phyloP scores from a whole-genome alignment of 92 coral and sea anemone genomes.

The Paramuricea clavata region DNA sequence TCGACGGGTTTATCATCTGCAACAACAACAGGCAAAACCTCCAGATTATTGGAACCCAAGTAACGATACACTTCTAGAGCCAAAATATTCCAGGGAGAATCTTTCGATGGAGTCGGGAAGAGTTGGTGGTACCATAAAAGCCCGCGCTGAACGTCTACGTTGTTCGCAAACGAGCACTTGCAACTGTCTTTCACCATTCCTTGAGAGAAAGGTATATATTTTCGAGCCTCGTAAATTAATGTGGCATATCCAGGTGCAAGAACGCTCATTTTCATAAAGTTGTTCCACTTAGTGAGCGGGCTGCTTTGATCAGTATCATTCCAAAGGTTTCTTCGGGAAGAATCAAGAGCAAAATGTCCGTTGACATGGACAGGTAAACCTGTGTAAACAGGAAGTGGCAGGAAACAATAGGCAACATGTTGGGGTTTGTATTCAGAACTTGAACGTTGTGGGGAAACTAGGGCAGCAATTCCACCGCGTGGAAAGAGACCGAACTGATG shows the following conservation, averaged over 20 bases:
- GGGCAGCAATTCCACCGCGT: conserved; percentile 47
- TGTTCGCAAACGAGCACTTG: not conserved
- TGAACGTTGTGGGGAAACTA: not conserved
- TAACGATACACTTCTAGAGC: conserved; percentile 7
- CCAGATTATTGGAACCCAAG: not conserved
- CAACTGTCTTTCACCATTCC: not conserved
- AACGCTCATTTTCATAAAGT: conserved; percentile 27
- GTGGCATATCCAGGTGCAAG: conserved; percentile 48
- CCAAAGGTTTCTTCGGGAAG: conserved; percentile 40
- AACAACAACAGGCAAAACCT: conserved; percentile 42
- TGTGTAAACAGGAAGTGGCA: conserved; percentile 47
- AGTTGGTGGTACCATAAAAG: conserved; percentile 45
- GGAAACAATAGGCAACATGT: conserved; percentile 47
- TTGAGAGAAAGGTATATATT: conserved; percentile 11
- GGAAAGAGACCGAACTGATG: conserved; percentile 1
- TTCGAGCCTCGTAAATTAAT: conserved; percentile 35
- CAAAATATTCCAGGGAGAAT: conserved; percentile 6
- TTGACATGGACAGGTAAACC: conserved; percentile 55
- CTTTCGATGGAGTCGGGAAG: conserved; percentile 38
- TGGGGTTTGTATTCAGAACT: not conserved
- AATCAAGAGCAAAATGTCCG: conserved; percentile 53
- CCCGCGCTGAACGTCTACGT: not conserved
- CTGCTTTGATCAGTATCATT: conserved; percentile 1
- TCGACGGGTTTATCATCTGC: conserved; percentile 4
- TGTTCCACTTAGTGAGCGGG: conserved; percentile 34